A percentile compares a stretch with the other conserved stretches of the same genome.
Evolutionary conservation across 2,113 vertebrate genomes (phyloP).

Genomic region (Tyrannus savana): DNA sequence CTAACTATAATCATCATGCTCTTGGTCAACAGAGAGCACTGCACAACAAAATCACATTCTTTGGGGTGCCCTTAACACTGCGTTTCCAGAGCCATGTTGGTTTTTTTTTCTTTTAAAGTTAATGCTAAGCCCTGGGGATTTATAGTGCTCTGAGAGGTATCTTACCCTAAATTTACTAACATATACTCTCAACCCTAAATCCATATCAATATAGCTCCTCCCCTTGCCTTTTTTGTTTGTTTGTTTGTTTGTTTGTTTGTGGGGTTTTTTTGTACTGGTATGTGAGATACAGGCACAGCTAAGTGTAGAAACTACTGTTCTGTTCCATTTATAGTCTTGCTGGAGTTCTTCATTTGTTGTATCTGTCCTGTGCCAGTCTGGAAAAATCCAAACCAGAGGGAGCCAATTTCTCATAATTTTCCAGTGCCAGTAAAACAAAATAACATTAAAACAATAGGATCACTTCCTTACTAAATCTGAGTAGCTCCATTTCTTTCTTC

Average conservation of each 20-base stretch:
- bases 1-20: background rate
- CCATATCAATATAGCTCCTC: background rate
- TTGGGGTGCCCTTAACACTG: background rate
- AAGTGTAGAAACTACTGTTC: background rate
- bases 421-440: conserved; percentile 2
- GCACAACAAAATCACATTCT: background rate
- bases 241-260: background rate
- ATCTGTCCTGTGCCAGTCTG: conserved; percentile 24
- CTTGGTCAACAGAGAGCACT: background rate
- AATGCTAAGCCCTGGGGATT: background rate
- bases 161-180: background rate
- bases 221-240: accelerated
- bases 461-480: background rate
- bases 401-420: conserved; percentile 6
- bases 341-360: background rate
- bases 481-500: background rate
- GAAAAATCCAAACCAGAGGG: conserved; percentile 8
- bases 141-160: background rate
- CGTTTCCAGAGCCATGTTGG: background rate
- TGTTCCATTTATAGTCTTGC: conserved; percentile 14
- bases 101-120: background rate
- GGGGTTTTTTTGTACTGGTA: background rate
- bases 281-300: background rate
- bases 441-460: conserved; percentile 12
- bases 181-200: background rate